Evolutionary conservation across 2,888 invertebrate species (phyloP), one percentile per base, ranked within the genome.

Genomic region (Dynastes tityus): DNA sequence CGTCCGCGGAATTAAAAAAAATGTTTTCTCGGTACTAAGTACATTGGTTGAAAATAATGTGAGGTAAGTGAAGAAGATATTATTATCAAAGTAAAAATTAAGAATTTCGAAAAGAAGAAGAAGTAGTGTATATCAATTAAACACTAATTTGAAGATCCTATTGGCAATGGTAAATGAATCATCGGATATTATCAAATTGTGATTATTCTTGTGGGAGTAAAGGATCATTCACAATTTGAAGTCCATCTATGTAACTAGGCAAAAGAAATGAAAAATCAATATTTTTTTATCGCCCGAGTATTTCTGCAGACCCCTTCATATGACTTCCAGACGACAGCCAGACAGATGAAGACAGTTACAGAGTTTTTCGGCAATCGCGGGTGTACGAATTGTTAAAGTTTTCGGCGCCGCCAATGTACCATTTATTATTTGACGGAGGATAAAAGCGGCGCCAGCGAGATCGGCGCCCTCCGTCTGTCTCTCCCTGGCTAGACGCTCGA

Each of bases 391-490:
- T 6, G 65, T 67, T 65, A 51, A 82, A 82, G 79, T 82, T 82
- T 82, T 82, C 77, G 82, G 82, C 82, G 82, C 82, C 82, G 79
- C 76, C 80, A 79, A 80, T 80, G 81, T 79, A 77, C 82, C 80
- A 82, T 82, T 82, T 80, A 82, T 82, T 82, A 81, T 80, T 80
- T 80, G 77, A 67, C 61, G 77, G 77, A 79, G 55, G 22, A 77
- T 76, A 76, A 81, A 77, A 76, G 37, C 76, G 82, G 82, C 82
- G 82, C 82, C 82, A 78, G 51, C 55, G 70, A 73, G 53, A 49
- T 74, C 71, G 82, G 81, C 82, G 82, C 81, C 82, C 79, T 61
- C 37, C 65, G 78, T 81, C 80, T 80, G 79, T 51, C 71, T 78
- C 40, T 67, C 37, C 40, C 45, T n/a, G 73, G 78, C 78, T 75